Evolutionary conservation across 2,888 invertebrate species (phyloP), one percentile per base, ranked within the genome.

Genomic region (Petrophora chlorosata): DNA sequence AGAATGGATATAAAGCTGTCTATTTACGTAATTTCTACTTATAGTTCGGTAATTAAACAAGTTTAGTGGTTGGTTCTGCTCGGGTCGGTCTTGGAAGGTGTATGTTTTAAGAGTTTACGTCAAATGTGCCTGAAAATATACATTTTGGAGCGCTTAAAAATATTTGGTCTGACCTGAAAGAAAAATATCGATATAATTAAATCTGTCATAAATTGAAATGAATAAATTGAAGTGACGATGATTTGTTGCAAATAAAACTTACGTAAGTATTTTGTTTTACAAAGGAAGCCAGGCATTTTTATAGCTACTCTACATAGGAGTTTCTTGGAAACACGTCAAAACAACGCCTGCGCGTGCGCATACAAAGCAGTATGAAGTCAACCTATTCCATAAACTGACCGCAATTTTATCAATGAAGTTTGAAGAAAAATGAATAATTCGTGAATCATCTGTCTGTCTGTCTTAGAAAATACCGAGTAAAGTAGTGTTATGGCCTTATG

Each of bases 21-120:
- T 73, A 73, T 73, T 69, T 67, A 64, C 55, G 65, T 64, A 44
- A 59, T 59, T 49, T 67, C 67, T 63, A 65, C 63, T 64, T 65
- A 66, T 67, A 65, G 66, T 57, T 38, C 52, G 53, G 67, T 76
- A 71, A 73, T 76, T 70, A 70, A 70, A 70, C 61, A 61, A 61
- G 65, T 69, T 61, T 65, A 56, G 40, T 42, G 52, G 56, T 60
- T 53, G 57, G 49, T 51, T 57, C 45, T 47, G 38, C 12, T 44
- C 33, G 33, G 26, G 10, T 29, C 9, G 28, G 10, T 28, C 47
- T 49, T 41, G 55, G 53, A 56, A 58, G 55, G 53, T 61, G 56
- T 53, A 23, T 38, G 39, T 56, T 49, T 56, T 38, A 38, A 13
- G 34, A 54, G 54, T 46, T 50, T 50, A 56, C 44, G 46, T 52